A percentile compares a stretch with the other conserved stretches of the same genome.
These are phyloP conservation scores for Octonoba sinensis DNA, from an alignment of 2,888 invertebrate genomes.

Conservation along the genomic window DNA sequence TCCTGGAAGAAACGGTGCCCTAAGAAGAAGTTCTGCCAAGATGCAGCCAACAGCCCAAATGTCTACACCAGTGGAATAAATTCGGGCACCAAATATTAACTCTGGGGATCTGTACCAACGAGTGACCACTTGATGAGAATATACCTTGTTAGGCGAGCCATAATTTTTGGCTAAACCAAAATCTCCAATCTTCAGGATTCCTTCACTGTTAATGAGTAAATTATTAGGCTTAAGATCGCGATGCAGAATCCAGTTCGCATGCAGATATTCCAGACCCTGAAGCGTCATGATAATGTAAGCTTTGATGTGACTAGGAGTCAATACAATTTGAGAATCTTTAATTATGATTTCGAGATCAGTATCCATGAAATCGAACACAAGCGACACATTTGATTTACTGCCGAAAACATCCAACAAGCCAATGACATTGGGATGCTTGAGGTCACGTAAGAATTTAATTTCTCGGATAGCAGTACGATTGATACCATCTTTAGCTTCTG, in stretches of 20 bases:
- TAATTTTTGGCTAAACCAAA: conserved; percentile 98
- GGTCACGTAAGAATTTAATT: conserved; percentile 96
- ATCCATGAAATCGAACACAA: conserved; percentile 99
- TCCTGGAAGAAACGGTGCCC: conserved; percentile 91
- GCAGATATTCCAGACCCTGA: conserved; percentile 93
- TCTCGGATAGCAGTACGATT: conserved; percentile 97
- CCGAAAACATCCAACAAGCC: conserved; percentile 94
- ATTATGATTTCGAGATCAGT: conserved; percentile 89
- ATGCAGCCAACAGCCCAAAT: conserved; percentile 99
- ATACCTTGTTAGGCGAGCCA: conserved; percentile 94
- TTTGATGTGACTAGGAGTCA: conserved; percentile 93
- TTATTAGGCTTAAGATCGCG: conserved; percentile 99
- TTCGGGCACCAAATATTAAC: conserved; percentile 91
- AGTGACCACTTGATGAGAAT: conserved; percentile 98
- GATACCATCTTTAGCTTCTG: conserved; percentile 97
- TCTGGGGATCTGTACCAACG: conserved; percentile 87
- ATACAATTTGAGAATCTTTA: conserved; percentile 83
- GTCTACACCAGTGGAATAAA: conserved; percentile 97
- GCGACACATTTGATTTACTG: conserved; percentile 96
- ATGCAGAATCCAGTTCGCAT: conserved; percentile 95
- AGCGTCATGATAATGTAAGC: conserved; percentile 95
- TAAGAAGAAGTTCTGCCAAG: conserved; percentile 90
- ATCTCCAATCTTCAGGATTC: conserved; percentile 96
- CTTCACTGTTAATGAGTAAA: conserved; percentile 90
- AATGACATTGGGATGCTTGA: conserved; percentile 94